These are phyloP conservation scores for Hemibagrus wyckioides DNA, from an alignment of 2,113 vertebrate species.

Conservation along the genomic window DNA sequence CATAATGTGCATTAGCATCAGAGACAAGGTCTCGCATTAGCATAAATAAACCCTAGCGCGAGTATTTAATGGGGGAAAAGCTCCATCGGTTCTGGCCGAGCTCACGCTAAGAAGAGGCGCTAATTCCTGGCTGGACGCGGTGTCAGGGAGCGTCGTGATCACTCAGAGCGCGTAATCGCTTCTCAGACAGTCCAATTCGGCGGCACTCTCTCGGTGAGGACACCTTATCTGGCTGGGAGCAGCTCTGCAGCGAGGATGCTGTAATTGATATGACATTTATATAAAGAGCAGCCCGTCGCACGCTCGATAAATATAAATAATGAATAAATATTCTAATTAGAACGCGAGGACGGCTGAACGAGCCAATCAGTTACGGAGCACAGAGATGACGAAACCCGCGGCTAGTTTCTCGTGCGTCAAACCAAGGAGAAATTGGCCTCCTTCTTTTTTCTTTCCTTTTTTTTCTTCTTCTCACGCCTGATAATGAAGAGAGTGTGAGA, in stretches of 20 bases:
- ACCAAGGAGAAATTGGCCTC: not conserved
- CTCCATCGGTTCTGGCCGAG: not conserved
- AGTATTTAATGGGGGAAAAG: not conserved
- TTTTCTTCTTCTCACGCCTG: not conserved
- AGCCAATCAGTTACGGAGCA: conserved; percentile 2
- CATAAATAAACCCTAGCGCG: not conserved
- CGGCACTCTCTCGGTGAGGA: not conserved
- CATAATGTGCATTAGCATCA: conserved; percentile 12
- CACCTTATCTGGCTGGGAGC: not conserved
- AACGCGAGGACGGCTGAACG: not conserved
- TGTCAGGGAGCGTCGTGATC: not conserved
- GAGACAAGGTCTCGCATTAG: not conserved
- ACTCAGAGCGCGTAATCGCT: conserved; percentile 19
- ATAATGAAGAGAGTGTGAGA: conserved; percentile 1
- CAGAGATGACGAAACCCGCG: not conserved
- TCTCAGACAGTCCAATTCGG: conserved; percentile 15
- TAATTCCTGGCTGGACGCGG: not conserved
- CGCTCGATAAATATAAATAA: conserved; percentile 15
- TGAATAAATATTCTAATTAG: conserved; percentile 22
- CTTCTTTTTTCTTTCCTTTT: not conserved
- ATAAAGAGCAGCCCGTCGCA: not conserved
- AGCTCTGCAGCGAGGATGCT: not conserved
- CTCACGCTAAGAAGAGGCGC: not conserved
- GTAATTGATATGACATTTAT: conserved; percentile 45
- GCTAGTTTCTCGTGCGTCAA: too few species aligned